A percentile compares a stretch with the other conserved stretches of the same genome.
Evolutionary conservation across 2,888 invertebrate genomes (phyloP).

Genomic region (Polylopha cassiicola): DNA sequence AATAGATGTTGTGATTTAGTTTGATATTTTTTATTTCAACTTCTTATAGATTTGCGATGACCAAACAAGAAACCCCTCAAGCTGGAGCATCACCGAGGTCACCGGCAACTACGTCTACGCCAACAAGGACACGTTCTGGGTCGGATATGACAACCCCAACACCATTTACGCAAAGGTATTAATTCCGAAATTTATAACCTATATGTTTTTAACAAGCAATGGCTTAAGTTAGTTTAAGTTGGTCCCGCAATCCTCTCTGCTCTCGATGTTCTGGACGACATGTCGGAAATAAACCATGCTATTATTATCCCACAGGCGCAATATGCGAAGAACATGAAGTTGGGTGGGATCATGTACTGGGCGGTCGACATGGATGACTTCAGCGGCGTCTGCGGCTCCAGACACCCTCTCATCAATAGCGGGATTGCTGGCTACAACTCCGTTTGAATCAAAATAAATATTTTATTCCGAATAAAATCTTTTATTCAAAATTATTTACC

Average conservation of each 20-base stretch:
- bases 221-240: too few species aligned
- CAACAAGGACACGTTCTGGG: slow-evolving; percentile 72
- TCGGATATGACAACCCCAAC: slow-evolving; percentile 74
- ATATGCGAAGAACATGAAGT: slow-evolving; percentile 21
- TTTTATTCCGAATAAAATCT: too few species aligned
- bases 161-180: slow-evolving; percentile 67
- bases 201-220: too few species aligned
- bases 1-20: too few species aligned
- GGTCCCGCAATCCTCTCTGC: too few species aligned
- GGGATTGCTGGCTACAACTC: slow-evolving; percentile 25
- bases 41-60: slow-evolving; percentile 58
- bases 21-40: too few species aligned
- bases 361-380: slow-evolving; percentile 83
- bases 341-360: slow-evolving; percentile 85
- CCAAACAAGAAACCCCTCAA: slow-evolving; percentile 34
- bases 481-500: too few species aligned
- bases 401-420: slow-evolving; percentile 69
- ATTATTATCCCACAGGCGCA: too few species aligned
- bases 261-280: too few species aligned
- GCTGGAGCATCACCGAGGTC: slow-evolving; percentile 70
- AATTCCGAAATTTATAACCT: too few species aligned
- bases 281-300: too few species aligned
- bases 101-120: slow-evolving; percentile 67
- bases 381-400: slow-evolving; percentile 69
- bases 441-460: slow-evolving; percentile 4